A percentile compares a stretch with the other conserved stretches of the same genome.
phyloP scores from a whole-genome alignment of 2,797 vertebrate species.

The Hypotaenidia philippensis region DNA sequence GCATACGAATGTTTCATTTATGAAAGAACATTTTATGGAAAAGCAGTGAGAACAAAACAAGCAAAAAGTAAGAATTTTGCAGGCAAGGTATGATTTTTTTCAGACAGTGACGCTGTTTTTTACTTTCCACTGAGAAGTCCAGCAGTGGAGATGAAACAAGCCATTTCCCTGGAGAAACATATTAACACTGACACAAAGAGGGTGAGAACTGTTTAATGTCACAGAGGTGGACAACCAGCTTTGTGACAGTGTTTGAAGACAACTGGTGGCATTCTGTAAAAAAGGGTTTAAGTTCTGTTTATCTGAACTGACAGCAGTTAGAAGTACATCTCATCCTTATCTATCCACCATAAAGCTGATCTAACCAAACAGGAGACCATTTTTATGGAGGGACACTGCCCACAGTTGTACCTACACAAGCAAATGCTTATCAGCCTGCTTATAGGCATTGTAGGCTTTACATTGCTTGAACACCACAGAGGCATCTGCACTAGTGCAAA shows the following conservation, averaged over 20 bases:
- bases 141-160: background rate
- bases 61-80: background rate
- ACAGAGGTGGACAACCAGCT: background rate
- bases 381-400: background rate
- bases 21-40: background rate
- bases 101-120: background rate
- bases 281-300: background rate
- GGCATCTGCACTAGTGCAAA: background rate
- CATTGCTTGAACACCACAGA: fast-evolving
- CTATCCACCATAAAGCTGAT: background rate
- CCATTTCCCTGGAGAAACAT: background rate
- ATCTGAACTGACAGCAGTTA: background rate
- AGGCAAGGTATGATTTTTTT: background rate
- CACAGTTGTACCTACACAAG: background rate
- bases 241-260: background rate
- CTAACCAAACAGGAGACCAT: background rate
- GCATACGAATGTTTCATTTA: background rate
- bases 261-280: background rate
- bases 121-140: background rate
- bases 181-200: background rate
- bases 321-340: background rate
- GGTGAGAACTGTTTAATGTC: background rate
- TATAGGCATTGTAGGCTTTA: background rate
- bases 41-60: background rate
- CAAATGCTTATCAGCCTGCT: background rate